Base-by-base conservation (phyloP, 2,888 invertebrate genomes). In the Antheraea yamamai region DNA sequence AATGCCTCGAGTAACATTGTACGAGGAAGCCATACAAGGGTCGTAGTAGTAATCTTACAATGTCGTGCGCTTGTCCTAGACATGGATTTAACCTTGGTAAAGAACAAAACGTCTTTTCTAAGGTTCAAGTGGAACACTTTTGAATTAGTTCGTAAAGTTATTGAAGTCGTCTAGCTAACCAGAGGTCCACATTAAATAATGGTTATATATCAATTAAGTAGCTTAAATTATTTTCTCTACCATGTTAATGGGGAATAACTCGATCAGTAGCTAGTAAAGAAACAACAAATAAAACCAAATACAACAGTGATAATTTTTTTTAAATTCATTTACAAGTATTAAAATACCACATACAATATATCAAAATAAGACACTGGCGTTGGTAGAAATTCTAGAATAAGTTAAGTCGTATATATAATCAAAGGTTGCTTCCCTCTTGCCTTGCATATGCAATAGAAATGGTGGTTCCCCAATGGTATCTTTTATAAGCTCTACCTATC, bases 61-160 rank as follows among this genome's bases (percentile, higher is more conserved):
- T 89, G 89, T 90, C 89, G 86, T 86, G 87, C 84, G 86, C 81
- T 84, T 87, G 90, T 86, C 89, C 90, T 90, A 90, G 90, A 88
- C 90, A 84, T 75, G 84, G 87, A 87, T 89, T 66, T 90, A 91
- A 88, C 89, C 87, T 89, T 89, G 88, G 83, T 83, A 82, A 77
- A 76, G 78, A 82, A 76, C 77, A 76, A 78, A 82, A 77, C 81
- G 77, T 79, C 82, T 81, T 79, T 81, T 82, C 74, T 78, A 75
- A 78, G 76, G 80, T 79, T 80, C 55, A 70, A 76, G 72, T 76
- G 76, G 73, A 71, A 23, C 23, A 61, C 10, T 10, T 47, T 47
- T 47, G 12, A 12, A 47, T 10, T 61, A 23, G 3, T 61, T 61
- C 61, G 61, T 61, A 23, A 61, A 7, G 55, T 20, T 55, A 55